Evolutionary conservation across 2,113 vertebrate genomes (phyloP).

Genomic region (Ageneiosus marmoratus): DNA sequence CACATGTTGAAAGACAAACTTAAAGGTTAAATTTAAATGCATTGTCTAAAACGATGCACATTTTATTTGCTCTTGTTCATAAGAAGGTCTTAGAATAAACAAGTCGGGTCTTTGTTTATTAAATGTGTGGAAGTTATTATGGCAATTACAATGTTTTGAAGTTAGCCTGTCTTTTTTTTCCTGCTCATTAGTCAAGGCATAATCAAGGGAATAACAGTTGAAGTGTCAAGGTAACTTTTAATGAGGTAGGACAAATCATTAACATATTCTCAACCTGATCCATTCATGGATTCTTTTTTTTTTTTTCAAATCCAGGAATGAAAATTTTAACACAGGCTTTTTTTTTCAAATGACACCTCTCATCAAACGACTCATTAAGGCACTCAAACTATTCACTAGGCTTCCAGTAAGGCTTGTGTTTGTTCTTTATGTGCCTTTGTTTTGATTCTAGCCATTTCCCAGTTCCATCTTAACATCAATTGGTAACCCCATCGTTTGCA

Average conservation of each 20-base stretch:
- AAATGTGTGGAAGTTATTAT: not conserved
- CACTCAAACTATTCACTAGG: not conserved
- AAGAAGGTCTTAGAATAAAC: not conserved
- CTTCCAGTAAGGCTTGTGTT: no score
- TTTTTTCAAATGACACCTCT: not conserved
- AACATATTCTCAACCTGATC: not conserved
- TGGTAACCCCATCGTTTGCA: not conserved
- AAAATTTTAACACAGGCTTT: no score
- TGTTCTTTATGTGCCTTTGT: not conserved
- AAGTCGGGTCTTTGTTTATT: not conserved
- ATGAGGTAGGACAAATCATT: not conserved
- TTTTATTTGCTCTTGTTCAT: not conserved
- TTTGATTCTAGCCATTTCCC: not conserved
- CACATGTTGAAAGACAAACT: not conserved
- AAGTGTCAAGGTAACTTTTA: conserved; percentile 35
- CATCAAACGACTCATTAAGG: not conserved
- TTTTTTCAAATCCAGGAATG: no score
- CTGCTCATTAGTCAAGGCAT: conserved; percentile 5
- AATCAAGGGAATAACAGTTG: conserved; percentile 5
- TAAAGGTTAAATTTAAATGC: not conserved
- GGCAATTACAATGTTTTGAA: not conserved
- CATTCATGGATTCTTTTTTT: not conserved
- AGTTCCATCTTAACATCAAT: not conserved
- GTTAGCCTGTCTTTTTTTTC: not conserved
- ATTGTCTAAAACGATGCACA: not conserved